Evolutionary conservation across 2,797 vertebrate species (phyloP).

Genomic region (Microcaecilia unicolor): DNA sequence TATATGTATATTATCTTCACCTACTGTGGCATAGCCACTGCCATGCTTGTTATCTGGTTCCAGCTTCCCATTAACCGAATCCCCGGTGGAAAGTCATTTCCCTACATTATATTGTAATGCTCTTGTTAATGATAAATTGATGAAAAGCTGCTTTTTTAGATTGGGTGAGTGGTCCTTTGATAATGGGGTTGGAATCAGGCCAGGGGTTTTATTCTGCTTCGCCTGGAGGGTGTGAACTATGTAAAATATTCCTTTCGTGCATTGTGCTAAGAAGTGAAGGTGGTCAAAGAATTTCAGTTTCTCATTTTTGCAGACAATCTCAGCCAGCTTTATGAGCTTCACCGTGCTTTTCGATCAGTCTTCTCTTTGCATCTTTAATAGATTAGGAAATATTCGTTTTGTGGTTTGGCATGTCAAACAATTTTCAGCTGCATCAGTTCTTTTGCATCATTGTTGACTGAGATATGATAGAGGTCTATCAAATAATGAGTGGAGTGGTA

Average conservation of each 20-base stretch:
- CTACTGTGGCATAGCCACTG: constrained; percentile 42
- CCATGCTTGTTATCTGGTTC: constrained; percentile 50
- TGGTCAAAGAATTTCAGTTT: constrained; percentile 41
- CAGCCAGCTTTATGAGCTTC: constrained; percentile 9
- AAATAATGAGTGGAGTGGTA: too few species aligned
- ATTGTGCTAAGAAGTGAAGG: constrained; percentile 36
- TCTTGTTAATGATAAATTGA: constrained; percentile 92
- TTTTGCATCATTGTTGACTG: too few species aligned
- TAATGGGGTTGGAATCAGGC: constrained; percentile 79
- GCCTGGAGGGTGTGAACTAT: constrained; percentile 70
- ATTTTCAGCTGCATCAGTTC: too few species aligned
- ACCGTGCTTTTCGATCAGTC: too few species aligned
- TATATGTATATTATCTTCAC: constrained; percentile 42
- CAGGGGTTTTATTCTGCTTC: constrained; percentile 64
- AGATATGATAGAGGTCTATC: too few species aligned
- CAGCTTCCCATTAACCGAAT: constrained; percentile 64
- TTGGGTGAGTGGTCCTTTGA: constrained; percentile 78
- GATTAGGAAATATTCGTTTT: too few species aligned
- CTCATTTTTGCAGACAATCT: constrained; percentile 35
- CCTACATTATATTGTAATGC: constrained; percentile 71
- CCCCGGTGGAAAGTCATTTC: constrained; percentile 64
- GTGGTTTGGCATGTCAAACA: too few species aligned
- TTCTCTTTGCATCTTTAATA: too few species aligned
- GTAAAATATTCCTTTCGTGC: constrained; percentile 51
- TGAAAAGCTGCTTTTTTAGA: constrained; percentile 79